Evolutionary conservation across 2,888 invertebrate species (phyloP).

Genomic region (Andrena praecox): DNA sequence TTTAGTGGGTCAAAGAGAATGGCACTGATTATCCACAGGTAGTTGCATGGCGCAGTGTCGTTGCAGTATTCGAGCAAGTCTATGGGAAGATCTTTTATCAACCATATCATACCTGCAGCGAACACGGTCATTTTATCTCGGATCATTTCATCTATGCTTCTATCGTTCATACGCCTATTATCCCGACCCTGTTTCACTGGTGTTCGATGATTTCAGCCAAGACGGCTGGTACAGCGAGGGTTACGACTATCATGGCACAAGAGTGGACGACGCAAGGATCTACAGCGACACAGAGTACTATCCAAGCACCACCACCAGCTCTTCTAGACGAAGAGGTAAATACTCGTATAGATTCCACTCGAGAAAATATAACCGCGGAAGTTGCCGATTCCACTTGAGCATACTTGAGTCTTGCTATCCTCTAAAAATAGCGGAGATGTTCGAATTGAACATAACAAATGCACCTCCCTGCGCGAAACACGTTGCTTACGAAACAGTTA

Average conservation of each 20-base stretch:
- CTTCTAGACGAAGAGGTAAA: slow-evolving; percentile 77
- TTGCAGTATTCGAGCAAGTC: slow-evolving; percentile 27
- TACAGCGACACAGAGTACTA: slow-evolving; percentile 85
- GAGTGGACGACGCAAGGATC: slow-evolving; percentile 85
- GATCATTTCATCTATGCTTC: slow-evolving; percentile 57
- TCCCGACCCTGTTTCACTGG: slow-evolving; percentile 24
- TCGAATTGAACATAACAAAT: too few relatives aligned
- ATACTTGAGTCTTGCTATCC: too few relatives aligned
- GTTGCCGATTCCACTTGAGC: too few relatives aligned
- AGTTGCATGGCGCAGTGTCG: slow-evolving; percentile 64
- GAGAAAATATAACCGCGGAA: neutral
- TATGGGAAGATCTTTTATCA: slow-evolving; percentile 24
- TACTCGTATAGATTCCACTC: neutral
- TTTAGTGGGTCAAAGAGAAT: slow-evolving; percentile 24
- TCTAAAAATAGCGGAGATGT: too few relatives aligned
- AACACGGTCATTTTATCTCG: slow-evolving; percentile 37
- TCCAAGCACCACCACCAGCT: slow-evolving; percentile 80
- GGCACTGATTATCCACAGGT: slow-evolving; percentile 55
- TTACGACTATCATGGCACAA: slow-evolving; percentile 84
- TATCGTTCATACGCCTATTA: slow-evolving; percentile 21
- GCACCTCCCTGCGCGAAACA: neutral
- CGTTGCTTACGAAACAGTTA: neutral
- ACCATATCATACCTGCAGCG: slow-evolving; percentile 11
- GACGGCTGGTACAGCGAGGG: slow-evolving; percentile 87
- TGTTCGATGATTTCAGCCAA: slow-evolving; percentile 85